Conservation (phyloP, 2,797 vertebrate genomes). For the Zalophus californianus region DNA sequence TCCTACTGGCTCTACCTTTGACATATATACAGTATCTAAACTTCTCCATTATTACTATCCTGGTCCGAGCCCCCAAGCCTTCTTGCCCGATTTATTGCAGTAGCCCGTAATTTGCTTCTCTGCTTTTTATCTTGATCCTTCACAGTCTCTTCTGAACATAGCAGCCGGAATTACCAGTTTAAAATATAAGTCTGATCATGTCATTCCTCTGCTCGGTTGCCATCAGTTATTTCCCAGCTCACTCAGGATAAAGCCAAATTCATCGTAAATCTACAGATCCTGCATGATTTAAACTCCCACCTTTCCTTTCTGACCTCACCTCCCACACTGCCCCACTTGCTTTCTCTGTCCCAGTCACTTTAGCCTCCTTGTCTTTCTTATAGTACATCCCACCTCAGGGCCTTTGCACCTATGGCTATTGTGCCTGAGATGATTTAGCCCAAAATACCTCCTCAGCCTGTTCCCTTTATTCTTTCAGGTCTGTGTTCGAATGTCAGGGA, state of each 20-base stretch:
- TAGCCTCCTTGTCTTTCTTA: conserved; percentile 10
- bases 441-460: neutral
- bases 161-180: conserved; percentile 29
- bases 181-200: conserved; percentile 22
- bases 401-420: conserved; percentile 17
- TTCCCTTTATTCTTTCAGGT: conserved; percentile 23
- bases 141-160: conserved; percentile 23
- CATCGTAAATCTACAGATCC: neutral
- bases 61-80: neutral
- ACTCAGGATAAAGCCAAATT: neutral
- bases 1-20: neutral
- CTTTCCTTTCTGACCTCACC: conserved; percentile 21
- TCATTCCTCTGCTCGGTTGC: conserved; percentile 17
- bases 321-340: neutral
- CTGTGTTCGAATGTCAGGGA: conserved; percentile 29
- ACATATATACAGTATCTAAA: neutral
- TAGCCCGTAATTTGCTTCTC: neutral
- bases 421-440: neutral
- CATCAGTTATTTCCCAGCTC: neutral
- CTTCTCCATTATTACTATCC: neutral
- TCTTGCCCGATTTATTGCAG: conserved; percentile 12
- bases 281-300: neutral
- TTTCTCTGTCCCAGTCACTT: neutral
- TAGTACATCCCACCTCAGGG: neutral
- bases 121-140: neutral